Evolutionary conservation across 2,113 vertebrate genomes (phyloP).

Genomic region (Propithecus coquereli): DNA sequence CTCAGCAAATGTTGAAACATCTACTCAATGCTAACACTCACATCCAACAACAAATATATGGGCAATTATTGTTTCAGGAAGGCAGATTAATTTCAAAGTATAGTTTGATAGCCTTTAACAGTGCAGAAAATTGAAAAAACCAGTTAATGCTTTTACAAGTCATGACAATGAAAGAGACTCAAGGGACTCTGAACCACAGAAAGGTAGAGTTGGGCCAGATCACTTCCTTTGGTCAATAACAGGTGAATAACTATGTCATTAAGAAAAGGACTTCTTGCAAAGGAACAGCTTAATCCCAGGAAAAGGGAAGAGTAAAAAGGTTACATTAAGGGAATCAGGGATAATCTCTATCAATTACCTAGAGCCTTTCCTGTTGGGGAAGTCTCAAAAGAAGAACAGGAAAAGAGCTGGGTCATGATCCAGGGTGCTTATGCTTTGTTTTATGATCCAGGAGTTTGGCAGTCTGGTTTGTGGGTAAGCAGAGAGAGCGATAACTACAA

Average conservation of each 20-base stretch:
- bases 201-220: constrained; percentile 26
- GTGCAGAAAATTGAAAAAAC: background rate
- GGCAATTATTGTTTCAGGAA: constrained; percentile 29
- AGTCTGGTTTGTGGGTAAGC: constrained; percentile 36
- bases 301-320: constrained; percentile 73
- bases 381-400: constrained; percentile 68
- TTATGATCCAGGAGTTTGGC: constrained; percentile 35
- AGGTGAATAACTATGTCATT: constrained; percentile 55
- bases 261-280: constrained; percentile 67
- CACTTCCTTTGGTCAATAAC: constrained; percentile 67
- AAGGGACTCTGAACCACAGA: constrained; percentile 36
- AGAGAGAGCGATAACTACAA: background rate
- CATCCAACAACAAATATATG: background rate
- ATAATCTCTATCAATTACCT: constrained; percentile 72
- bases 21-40: background rate
- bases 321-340: constrained; percentile 70
- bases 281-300: constrained; percentile 73
- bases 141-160: constrained; percentile 32
- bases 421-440: constrained; percentile 61
- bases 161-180: constrained; percentile 22
- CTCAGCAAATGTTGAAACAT: background rate
- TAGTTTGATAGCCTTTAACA: constrained; percentile 24
- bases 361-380: constrained; percentile 66
- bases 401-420: constrained; percentile 60
- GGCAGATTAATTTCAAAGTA: constrained; percentile 34